A percentile compares a stretch with the other conserved stretches of the same genome.
Evolutionary conservation across 2,888 invertebrate species (phyloP).

Genomic region (Hipparchia semele): DNA sequence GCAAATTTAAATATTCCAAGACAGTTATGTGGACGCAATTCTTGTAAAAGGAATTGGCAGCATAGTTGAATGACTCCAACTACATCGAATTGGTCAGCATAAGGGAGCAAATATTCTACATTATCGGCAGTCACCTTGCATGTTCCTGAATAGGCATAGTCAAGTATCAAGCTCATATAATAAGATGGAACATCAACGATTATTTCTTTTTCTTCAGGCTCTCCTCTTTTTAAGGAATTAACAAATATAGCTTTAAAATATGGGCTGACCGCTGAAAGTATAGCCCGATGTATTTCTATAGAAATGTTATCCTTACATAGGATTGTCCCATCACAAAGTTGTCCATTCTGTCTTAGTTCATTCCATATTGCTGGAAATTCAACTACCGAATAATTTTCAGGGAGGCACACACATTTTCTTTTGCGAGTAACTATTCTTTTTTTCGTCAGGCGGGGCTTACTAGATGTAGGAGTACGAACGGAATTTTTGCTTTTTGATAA

Average conservation of each 20-base stretch:
- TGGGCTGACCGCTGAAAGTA: slow-evolving; percentile 88
- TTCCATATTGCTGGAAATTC: slow-evolving; percentile 87
- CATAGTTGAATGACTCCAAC: slow-evolving; percentile 88
- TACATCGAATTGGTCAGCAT: slow-evolving; percentile 89
- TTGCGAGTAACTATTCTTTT: slow-evolving; percentile 73
- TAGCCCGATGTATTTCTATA: slow-evolving; percentile 86
- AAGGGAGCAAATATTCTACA: slow-evolving; percentile 86
- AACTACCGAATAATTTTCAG: slow-evolving; percentile 82
- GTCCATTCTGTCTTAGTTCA: slow-evolving; percentile 85
- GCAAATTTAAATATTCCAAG: slow-evolving; percentile 88
- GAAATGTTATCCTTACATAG: slow-evolving; percentile 84
- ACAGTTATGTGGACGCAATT: slow-evolving; percentile 87
- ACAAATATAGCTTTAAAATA: slow-evolving; percentile 89
- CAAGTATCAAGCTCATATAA: slow-evolving; percentile 86
- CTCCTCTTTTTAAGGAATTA: slow-evolving; percentile 85
- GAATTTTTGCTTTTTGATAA: slow-evolving; percentile 81
- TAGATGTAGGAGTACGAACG: slow-evolving; percentile 72
- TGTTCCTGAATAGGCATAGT: slow-evolving; percentile 89
- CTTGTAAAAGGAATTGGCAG: slow-evolving; percentile 85
- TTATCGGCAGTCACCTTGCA: slow-evolving; percentile 86
- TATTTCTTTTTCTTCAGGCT: slow-evolving; percentile 84
- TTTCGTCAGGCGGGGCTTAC: slow-evolving; percentile 72
- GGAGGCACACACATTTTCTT: slow-evolving; percentile 84
- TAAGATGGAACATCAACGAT: slow-evolving; percentile 83
- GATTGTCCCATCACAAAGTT: slow-evolving; percentile 88